Evolutionary conservation across 2,888 invertebrate genomes (phyloP), one percentile per base, ranked within the genome.

Genomic region (Atethmia centrago): DNA sequence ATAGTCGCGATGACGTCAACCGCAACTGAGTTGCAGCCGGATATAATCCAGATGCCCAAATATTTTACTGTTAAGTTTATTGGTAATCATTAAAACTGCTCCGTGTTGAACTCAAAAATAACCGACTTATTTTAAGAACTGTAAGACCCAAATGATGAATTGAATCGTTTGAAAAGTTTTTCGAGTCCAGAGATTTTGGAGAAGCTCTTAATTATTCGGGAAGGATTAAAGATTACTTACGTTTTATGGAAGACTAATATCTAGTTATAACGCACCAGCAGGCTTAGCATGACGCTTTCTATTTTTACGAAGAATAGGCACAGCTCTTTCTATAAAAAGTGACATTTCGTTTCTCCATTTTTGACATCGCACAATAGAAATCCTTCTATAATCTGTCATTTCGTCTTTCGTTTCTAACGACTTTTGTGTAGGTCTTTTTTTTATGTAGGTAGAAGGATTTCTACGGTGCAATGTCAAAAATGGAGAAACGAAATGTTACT

Each of bases 171-270:
- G 75, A 78, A 85, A 86, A 79, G 77, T 72, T 85, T 88, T 87
- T 88, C 84, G 28, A 79, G 74, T 70, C 56, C 83, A 79, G 77
- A 74, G 71, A 74, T 89, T 86, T 91, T 92, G 91, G 91, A 89
- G 74, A 71, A 68, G 77, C 69, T 91, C 92, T 92, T 91, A 90
- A 84, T 79, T 85, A 89, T 89, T 87, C 85, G 83, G 87, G 49
- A 31, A 10, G 31, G 16, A 64, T 51, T 51, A 40, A 47, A n/a
- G 5, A n/a, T 10, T 49, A 47, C 31, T 31, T 31, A 63, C 31
- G 49, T n/a, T 64, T 49, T 51, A n/a, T 10, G 51, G 47, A 49
- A 1, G 19, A 16, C 31, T 53, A 3, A 51, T 51, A 28, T 62
- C 4, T 28, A 7, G 19, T 42, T 62, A 31, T 16, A 63, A 63